These are phyloP conservation scores for Shinisaurus crocodilurus DNA, from an alignment of 2,113 vertebrate genomes.

Conservation along the genomic window DNA sequence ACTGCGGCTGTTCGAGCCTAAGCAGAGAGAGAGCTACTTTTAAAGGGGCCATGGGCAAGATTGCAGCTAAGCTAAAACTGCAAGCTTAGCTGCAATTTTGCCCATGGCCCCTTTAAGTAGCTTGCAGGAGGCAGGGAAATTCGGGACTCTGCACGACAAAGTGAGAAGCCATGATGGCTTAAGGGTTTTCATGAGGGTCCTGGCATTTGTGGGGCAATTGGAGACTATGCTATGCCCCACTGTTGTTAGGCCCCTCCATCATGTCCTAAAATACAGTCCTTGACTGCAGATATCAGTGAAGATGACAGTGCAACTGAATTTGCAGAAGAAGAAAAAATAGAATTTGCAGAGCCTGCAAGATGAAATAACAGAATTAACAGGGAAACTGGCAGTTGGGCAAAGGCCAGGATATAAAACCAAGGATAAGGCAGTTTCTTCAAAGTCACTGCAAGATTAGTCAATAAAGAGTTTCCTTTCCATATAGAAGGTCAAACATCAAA, in stretches of 20 bases:
- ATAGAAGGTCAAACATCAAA: slow-evolving; percentile 5
- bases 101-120: too few species aligned
- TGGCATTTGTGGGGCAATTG: too few species aligned
- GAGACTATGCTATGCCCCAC: too few species aligned
- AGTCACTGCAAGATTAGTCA: slow-evolving; percentile 4
- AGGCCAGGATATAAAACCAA: not conserved
- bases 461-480: slow-evolving; percentile 18
- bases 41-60: too few species aligned
- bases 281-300: slow-evolving; percentile 28
- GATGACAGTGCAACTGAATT: slow-evolving; percentile 11
- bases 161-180: too few species aligned
- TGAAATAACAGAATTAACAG: slow-evolving; percentile 41
- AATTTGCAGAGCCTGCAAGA: slow-evolving; percentile 13
- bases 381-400: slow-evolving; percentile 30
- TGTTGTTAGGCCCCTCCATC: slow-evolving; percentile 30
- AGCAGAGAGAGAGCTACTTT: too few species aligned
- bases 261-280: slow-evolving; percentile 10
- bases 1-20: too few species aligned
- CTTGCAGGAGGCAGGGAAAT: too few species aligned
- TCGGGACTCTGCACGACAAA: too few species aligned
- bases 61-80: too few species aligned
- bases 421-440: slow-evolving; percentile 21
- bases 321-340: slow-evolving; percentile 7
- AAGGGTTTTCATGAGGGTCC: too few species aligned
- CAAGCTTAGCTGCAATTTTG: too few species aligned